phyloP scores from a whole-genome alignment of 2,797 vertebrate genomes.

The Graptemys geographica region DNA sequence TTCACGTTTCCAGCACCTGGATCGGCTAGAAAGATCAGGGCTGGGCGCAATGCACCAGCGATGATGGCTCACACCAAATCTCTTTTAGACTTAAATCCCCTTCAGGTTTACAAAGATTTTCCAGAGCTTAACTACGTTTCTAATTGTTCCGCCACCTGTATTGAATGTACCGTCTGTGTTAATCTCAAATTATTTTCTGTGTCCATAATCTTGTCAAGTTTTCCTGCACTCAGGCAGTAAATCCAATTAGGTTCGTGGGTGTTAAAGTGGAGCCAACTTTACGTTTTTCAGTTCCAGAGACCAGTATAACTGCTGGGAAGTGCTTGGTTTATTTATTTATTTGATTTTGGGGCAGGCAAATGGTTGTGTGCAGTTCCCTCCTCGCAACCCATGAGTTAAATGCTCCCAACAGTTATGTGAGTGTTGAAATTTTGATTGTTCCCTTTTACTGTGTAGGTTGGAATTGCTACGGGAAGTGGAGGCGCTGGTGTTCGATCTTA shows the following conservation, averaged over 20 bases:
- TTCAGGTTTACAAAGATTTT: slow-evolving; percentile 64
- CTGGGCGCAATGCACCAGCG: neutral
- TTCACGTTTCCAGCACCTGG: slow-evolving; percentile 33
- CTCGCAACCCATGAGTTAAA: neutral
- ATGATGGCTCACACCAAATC: slow-evolving; percentile 57
- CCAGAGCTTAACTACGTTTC: slow-evolving; percentile 65
- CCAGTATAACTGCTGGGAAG: neutral
- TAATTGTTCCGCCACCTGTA: slow-evolving; percentile 64
- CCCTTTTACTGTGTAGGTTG: slow-evolving; percentile 51
- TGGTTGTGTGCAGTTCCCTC: neutral
- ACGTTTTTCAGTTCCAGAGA: slow-evolving; percentile 21
- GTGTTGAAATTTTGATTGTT: slow-evolving; percentile 52
- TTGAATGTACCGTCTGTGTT: slow-evolving; percentile 61
- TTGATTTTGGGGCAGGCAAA: neutral
- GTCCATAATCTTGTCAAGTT: slow-evolving; percentile 73
- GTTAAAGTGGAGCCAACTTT: slow-evolving; percentile 32
- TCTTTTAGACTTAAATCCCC: slow-evolving; percentile 55
- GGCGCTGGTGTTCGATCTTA: slow-evolving; percentile 62
- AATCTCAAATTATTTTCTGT: slow-evolving; percentile 77
- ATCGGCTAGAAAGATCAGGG: slow-evolving; percentile 15
- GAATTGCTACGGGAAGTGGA: slow-evolving; percentile 65
- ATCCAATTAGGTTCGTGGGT: slow-evolving; percentile 55
- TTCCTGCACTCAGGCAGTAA: slow-evolving; percentile 72
- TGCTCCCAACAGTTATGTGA: neutral
- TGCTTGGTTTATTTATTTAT: neutral